Evolutionary conservation across 2,888 invertebrate species (phyloP).

Genomic region (Nemotelus pantherinus): DNA sequence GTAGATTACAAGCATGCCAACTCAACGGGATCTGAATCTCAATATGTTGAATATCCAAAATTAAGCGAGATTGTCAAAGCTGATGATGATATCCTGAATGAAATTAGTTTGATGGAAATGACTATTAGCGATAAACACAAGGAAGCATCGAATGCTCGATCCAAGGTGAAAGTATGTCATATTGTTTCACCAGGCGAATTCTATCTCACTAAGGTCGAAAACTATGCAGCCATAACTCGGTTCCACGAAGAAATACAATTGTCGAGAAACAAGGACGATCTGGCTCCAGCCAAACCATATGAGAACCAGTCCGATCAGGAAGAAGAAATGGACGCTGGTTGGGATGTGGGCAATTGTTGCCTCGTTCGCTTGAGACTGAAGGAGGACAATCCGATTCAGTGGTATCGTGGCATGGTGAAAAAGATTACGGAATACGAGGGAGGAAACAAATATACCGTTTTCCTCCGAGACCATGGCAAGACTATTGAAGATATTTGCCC

Average conservation of each 20-base stretch:
- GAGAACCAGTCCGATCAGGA: slow-evolving; percentile 15
- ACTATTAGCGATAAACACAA: slow-evolving; percentile 1
- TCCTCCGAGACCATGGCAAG: slow-evolving; percentile 73
- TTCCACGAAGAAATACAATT: slow-evolving; percentile 68
- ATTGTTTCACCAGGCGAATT: slow-evolving; percentile 70
- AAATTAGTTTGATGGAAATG: slow-evolving; percentile 31
- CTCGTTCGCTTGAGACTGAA: slow-evolving; percentile 64
- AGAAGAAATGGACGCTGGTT: slow-evolving; percentile 56
- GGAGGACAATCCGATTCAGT: slow-evolving; percentile 67
- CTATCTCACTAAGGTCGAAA: slow-evolving; percentile 68
- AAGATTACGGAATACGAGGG: slow-evolving; percentile 48
- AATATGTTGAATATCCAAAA: slow-evolving; percentile 42
- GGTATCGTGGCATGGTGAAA: slow-evolving; percentile 70
- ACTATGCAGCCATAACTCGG: slow-evolving; percentile 65
- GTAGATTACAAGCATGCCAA: slow-evolving; percentile 66
- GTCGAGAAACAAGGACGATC: background rate
- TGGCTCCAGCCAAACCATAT: slow-evolving; percentile 43
- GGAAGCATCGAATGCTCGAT: slow-evolving; percentile 48
- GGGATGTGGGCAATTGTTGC: slow-evolving; percentile 68
- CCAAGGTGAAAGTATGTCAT: slow-evolving; percentile 65
- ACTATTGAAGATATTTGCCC: slow-evolving; percentile 66
- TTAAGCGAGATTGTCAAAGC: background rate
- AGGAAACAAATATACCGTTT: slow-evolving; percentile 63
- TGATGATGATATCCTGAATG: slow-evolving; percentile 19
- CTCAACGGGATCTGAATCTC: slow-evolving; percentile 64